Evolutionary conservation across 2,888 invertebrate species (phyloP), one percentile per base, ranked within the genome.

Genomic region (Pachymerium ferrugineum): DNA sequence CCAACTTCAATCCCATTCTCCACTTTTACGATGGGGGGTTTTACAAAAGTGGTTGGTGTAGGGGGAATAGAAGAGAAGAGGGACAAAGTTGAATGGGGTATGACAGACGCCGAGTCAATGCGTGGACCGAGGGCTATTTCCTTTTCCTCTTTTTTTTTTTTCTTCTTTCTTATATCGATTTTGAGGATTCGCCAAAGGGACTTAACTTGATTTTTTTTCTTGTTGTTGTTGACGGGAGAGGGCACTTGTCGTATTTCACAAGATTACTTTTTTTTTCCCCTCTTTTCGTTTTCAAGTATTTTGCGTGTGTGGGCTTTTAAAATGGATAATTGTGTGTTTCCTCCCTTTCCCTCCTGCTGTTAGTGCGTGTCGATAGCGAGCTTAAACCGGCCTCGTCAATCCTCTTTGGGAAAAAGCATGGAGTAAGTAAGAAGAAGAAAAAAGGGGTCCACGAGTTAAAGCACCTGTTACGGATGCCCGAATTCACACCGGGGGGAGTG

Each of bases 391-490:
- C 25, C 62, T 62, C 14, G 22, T 25, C 72, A 72, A 72, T 72
- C 72, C 72, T 47, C 72, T 72, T 72, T 72, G 47, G 30, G 72
- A 72, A 54, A 72, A 54, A 72, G 54, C 54, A 47, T 22, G 72
- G 47, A 29, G 14, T 31, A n/a, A 22, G 30, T 12, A 30, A 10
- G 19, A 68, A 29, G 68, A 68, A 29, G 68, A 28, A 29, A 12
- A 68, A 29, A 28, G 33, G 31, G 70, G 33, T 33, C 30, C 30
- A 33, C 30, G 33, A 33, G 30, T 30, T 35, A n/a, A 69, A 29
- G 72, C 72, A 72, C 72, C 72, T 72, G 72, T 72, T 72, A 54
- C 72, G 47, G 47, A 72, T 72, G 72, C 35, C 72, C 72, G 35
- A 47, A 54, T 72, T 72, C 72, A 72, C 72, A 72, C 28, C 72